These are phyloP conservation scores for Eumaeus atala DNA, from an alignment of 1,140 invertebrate species.

Conservation along the genomic window DNA sequence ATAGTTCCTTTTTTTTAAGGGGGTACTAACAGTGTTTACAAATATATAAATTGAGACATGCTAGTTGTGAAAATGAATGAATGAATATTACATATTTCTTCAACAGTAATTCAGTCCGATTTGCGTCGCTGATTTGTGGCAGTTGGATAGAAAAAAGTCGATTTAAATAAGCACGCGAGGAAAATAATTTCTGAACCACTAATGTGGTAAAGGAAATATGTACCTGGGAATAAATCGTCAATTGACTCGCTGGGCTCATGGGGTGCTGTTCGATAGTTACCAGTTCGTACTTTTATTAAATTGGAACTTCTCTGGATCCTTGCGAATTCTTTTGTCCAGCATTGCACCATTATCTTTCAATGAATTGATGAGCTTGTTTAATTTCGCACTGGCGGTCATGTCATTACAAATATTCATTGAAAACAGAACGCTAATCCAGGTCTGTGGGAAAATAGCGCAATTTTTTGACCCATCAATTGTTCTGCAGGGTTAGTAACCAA, in stretches of 20 bases:
- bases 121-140: no score
- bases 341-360: slow-evolving; percentile 81
- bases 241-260: slow-evolving; percentile 84
- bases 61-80: no score
- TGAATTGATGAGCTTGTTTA: slow-evolving; percentile 80
- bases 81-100: no score
- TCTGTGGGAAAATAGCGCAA: slow-evolving; percentile 97
- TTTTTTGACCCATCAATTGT: slow-evolving; percentile 84
- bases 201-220: slow-evolving; percentile 91
- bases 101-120: no score
- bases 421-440: slow-evolving; percentile 97
- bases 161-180: no score
- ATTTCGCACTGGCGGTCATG: slow-evolving; percentile 63
- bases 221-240: slow-evolving; percentile 87
- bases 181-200: no score
- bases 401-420: slow-evolving; percentile 87
- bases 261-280: slow-evolving; percentile 84
- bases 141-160: no score
- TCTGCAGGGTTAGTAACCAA: slow-evolving; percentile 81
- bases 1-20: no score
- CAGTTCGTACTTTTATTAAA: slow-evolving; percentile 86
- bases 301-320: slow-evolving; percentile 82
- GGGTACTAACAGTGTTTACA: no score
- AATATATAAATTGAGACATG: no score
- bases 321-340: slow-evolving; percentile 81